Evolutionary conservation across 2,888 invertebrate genomes (phyloP).

Genomic region (Thumatha senex): DNA sequence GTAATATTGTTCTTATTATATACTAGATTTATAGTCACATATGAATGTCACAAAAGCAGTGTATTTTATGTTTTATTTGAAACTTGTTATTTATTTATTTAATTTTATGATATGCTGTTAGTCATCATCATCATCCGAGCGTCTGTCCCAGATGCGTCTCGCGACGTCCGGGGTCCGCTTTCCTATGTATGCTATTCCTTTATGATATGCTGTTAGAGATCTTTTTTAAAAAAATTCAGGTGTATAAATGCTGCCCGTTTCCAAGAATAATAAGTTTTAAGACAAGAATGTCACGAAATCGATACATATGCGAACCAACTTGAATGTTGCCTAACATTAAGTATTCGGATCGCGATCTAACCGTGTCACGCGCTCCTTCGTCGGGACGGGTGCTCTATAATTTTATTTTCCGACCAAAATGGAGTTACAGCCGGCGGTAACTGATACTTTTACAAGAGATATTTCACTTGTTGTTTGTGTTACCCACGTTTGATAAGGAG

Average conservation of each 20-base stretch:
- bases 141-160: no score
- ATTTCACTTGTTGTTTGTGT: slow-evolving; percentile 51
- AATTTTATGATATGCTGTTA: no score
- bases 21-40: no score
- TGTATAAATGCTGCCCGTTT: slow-evolving; percentile 10
- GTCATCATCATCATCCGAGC: no score
- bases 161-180: no score
- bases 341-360: slow-evolving; percentile 65
- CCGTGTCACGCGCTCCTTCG: slow-evolving; percentile 74
- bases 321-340: slow-evolving; percentile 49
- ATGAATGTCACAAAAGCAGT: no score
- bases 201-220: not conserved
- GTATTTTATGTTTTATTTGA: no score
- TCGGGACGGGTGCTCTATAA: slow-evolving; percentile 80
- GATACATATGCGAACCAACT: slow-evolving; percentile 51
- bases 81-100: no score
- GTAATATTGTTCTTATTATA: no score
- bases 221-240: not conserved
- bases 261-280: slow-evolving; percentile 49
- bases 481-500: slow-evolving; percentile 47
- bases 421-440: slow-evolving; percentile 74
- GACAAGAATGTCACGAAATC: slow-evolving; percentile 60
- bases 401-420: slow-evolving; percentile 81
- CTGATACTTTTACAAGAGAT: slow-evolving; percentile 71
- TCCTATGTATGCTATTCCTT: not conserved